Conservation (phyloP, 2,113 vertebrate genomes). For the Pituophis catenifer region DNA sequence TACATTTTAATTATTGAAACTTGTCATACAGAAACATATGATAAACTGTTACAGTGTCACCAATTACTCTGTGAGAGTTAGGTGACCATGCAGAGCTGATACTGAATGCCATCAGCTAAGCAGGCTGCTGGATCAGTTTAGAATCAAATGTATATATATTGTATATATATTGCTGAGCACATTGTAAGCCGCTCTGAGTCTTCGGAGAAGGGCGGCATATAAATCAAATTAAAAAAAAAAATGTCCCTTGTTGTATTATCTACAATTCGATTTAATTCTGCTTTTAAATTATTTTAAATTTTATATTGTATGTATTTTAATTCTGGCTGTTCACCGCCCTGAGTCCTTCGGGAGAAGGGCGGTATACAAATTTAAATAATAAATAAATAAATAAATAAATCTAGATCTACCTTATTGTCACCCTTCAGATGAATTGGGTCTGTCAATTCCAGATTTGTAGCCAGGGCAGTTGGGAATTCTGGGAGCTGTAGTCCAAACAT, state of each 20-base stretch:
- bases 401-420: neutral
- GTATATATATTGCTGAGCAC: too few relatives aligned
- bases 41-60: conserved; percentile 53
- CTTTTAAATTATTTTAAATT: too few relatives aligned
- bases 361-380: too few relatives aligned
- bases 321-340: too few relatives aligned
- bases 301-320: too few relatives aligned
- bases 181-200: too few relatives aligned
- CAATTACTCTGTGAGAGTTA: conserved; percentile 50
- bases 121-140: conserved; percentile 2
- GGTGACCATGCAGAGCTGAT: conserved; percentile 61
- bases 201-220: too few relatives aligned
- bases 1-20: conserved; percentile 69
- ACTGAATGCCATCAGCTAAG: conserved; percentile 56
- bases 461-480: neutral
- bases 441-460: neutral
- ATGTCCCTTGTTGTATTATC: neutral
- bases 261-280: too few relatives aligned
- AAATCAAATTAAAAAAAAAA: too few relatives aligned
- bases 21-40: conserved; percentile 53
- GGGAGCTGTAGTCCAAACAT: neutral
- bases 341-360: too few relatives aligned
- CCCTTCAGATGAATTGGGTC: neutral
- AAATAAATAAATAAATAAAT: too few relatives aligned
- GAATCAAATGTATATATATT: rapidly evolving